phyloP scores from a whole-genome alignment of 1,140 invertebrate species.

The Zaprionus ornatus region DNA sequence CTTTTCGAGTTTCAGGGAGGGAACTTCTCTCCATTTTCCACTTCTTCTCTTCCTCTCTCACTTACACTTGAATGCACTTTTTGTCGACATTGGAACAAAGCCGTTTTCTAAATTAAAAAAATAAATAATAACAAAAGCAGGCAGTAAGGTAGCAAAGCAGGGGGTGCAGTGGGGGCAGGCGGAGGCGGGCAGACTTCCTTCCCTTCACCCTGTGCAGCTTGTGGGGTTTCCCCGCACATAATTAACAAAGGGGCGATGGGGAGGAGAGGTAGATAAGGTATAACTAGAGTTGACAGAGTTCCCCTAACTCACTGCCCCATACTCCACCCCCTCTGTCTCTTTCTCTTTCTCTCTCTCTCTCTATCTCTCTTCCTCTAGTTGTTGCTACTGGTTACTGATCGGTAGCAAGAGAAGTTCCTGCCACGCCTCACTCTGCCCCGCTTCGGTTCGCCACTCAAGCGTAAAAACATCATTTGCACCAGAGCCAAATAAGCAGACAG shows the following conservation, averaged over 20 bases:
- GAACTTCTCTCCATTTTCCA: background rate
- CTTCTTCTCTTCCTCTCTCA: slow-evolving; percentile 4
- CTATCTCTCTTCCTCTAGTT: background rate
- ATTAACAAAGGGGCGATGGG: slow-evolving; percentile 35
- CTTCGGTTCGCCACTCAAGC: slow-evolving; percentile 36
- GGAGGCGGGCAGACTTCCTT: background rate
- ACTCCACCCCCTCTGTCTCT: background rate
- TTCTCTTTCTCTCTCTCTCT: too few relatives aligned
- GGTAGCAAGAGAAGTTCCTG: slow-evolving; percentile 3
- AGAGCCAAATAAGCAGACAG: slow-evolving; percentile 19
- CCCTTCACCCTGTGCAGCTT: slow-evolving; percentile 26
- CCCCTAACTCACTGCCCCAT: background rate
- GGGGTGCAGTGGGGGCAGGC: slow-evolving; percentile 11
- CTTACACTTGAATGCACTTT: slow-evolving; percentile 72
- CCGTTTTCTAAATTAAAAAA: slow-evolving; percentile 58
- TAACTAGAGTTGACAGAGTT: background rate
- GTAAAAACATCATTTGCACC: slow-evolving; percentile 62
- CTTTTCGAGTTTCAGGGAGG: too few relatives aligned
- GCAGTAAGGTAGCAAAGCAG: background rate
- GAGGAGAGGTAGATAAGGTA: background rate
- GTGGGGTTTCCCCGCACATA: slow-evolving; percentile 40
- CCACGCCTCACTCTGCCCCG: background rate
- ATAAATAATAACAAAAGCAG: background rate
- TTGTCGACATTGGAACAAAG: slow-evolving; percentile 57
- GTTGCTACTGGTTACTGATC: slow-evolving; percentile 15